phyloP scores from a whole-genome alignment of 2,113 vertebrate genomes.

The Takifugu flavidus region DNA sequence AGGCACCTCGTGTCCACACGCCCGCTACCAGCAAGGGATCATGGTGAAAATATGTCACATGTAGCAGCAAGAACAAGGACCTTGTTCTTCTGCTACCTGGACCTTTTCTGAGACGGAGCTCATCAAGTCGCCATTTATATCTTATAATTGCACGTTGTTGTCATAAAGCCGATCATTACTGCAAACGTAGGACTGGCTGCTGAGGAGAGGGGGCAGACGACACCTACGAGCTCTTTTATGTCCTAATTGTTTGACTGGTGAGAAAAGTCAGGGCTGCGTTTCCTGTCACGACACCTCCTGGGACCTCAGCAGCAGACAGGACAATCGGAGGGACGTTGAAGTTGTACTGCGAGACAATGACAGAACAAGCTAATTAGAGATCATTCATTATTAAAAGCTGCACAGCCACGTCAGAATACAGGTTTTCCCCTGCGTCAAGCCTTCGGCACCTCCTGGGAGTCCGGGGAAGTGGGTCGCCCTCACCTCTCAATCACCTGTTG shows the following conservation, averaged over 20 bases:
- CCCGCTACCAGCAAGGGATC: slow-evolving; percentile 4
- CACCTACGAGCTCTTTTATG: slow-evolving; percentile 33
- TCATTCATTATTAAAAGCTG: neutral
- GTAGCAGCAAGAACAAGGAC: neutral
- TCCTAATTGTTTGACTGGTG: slow-evolving; percentile 34
- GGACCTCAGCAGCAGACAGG: slow-evolving; percentile 8
- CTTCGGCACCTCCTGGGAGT: slow-evolving; percentile 6
- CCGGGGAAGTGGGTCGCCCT: slow-evolving; percentile 28
- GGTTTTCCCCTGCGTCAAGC: neutral
- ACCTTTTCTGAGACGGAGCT: too few relatives aligned
- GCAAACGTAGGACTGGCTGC: too few relatives aligned
- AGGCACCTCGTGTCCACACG: slow-evolving; percentile 19
- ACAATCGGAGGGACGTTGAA: neutral
- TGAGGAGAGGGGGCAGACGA: neutral
- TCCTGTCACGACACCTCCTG: slow-evolving; percentile 63
- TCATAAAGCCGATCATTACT: too few relatives aligned
- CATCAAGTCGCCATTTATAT: too few relatives aligned
- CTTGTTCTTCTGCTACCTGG: neutral
- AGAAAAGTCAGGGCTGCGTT: slow-evolving; percentile 53
- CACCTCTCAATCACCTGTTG: slow-evolving; percentile 75
- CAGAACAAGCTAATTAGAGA: neutral
- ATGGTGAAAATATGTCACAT: slow-evolving; percentile 23
- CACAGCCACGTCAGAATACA: neutral
- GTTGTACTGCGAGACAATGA: neutral
- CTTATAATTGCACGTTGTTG: too few relatives aligned